Evolutionary conservation across 2,797 vertebrate genomes (phyloP), one percentile per base, ranked within the genome.

Genomic region (Cirrhinus mrigala): DNA sequence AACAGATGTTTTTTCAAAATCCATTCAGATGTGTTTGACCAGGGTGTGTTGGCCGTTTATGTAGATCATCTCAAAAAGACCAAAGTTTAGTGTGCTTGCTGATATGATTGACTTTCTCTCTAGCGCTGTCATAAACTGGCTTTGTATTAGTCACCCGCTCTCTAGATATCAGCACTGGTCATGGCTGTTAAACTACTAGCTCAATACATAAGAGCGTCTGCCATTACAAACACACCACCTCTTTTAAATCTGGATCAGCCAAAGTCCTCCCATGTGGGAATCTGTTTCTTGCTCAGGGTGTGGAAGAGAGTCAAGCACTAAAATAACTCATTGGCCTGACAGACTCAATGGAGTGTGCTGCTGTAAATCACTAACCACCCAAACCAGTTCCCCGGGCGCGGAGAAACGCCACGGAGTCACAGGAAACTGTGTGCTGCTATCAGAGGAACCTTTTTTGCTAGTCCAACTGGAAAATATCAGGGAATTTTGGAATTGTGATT

Each of bases 311-410:
- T 52, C 62, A 15, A 15, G 27, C 64, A 52, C 62, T 27, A 22
- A 54, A 81, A 70, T 66, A 81, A 70, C 68, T 66, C 60, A 16
- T 11, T 15, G 33, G 2, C 24, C 29, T 54, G 60, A 69, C 79
- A 50, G 44, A 60, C 54, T 69, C 44, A 69, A 50, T 52, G 20
- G 62, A 66, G 58, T 24, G 24, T 22, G 64, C 11, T 12, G 64
- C 46, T 50, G 24, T 81, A 27, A 60, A 81, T 60, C 22, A 60
- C 54, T 24, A 78, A 78, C 54, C 75, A 11, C 75, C 75, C 82
- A 69, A 73, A 88, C 86, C 85, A 71, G 79, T 84, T 87, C 74
- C 81, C 50, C 46, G n/a, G 44, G 70, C 14, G 10, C 20, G 20
- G 68, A 40, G 40, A 15, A 20, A 52, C 10, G 29, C 74, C 52